Conservation (phyloP, 2,797 vertebrate genomes). For the Chloroceryle inda region DNA sequence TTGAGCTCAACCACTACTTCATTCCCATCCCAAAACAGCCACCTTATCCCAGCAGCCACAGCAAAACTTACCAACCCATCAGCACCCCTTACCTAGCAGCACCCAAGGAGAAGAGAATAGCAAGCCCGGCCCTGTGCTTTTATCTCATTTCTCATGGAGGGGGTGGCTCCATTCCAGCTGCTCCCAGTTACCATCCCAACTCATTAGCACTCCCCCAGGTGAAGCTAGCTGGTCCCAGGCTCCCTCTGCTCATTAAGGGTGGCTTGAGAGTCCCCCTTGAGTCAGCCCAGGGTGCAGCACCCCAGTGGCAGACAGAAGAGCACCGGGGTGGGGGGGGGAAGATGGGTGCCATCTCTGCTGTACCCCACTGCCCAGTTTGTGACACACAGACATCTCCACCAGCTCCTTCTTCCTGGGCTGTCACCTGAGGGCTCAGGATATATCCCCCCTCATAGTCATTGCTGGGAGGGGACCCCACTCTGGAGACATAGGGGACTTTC, state of each 20-base stretch:
- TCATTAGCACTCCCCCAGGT: not conserved
- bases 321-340: too few relatives aligned
- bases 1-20: fast-evolving
- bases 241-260: not conserved
- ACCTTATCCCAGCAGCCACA: fast-evolving
- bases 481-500: too few relatives aligned
- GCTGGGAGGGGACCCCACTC: too few relatives aligned
- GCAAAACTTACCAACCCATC: fast-evolving
- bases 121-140: not conserved
- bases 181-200: not conserved
- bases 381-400: not conserved
- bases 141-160: not conserved
- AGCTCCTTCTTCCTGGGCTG: not conserved
- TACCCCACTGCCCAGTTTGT: not conserved
- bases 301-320: not conserved
- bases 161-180: not conserved
- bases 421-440: fast-evolving
- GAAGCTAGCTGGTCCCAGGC: not conserved
- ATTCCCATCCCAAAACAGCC: fast-evolving
- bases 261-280: fast-evolving
- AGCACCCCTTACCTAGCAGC: not conserved
- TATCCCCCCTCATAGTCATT: too few relatives aligned
- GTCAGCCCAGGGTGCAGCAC: not conserved
- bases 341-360: not conserved
- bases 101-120: not conserved